phyloP scores from a whole-genome alignment of 2,113 vertebrate species.

The Crotalus tigris region DNA sequence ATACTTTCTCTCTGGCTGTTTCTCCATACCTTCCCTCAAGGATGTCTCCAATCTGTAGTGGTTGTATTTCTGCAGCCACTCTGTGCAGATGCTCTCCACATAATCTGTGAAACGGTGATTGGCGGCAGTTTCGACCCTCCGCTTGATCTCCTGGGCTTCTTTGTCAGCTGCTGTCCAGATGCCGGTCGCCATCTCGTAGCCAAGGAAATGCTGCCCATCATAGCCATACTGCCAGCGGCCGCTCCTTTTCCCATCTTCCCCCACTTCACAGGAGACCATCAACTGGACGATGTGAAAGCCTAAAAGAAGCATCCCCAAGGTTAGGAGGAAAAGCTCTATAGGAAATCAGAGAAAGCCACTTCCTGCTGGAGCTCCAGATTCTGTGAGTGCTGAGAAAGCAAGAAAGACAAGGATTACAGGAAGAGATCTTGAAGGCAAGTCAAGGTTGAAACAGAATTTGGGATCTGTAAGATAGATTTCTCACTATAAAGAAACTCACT shows the following conservation, averaged over 20 bases:
- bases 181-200: background rate
- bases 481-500: background rate
- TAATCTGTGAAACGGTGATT: background rate
- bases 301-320: background rate
- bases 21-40: background rate
- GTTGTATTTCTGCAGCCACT: background rate
- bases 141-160: background rate
- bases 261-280: background rate
- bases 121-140: rapidly evolving
- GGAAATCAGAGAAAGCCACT: background rate
- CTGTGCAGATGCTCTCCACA: background rate
- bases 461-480: background rate
- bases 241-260: background rate
- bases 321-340: background rate
- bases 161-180: background rate
- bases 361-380: background rate
- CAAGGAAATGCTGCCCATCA: background rate
- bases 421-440: background rate
- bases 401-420: background rate
- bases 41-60: background rate
- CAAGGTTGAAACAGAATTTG: background rate
- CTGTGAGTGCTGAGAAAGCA: background rate
- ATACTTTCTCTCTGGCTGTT: too few species aligned
- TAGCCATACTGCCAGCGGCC: background rate
- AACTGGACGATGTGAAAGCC: background rate